Conservation (phyloP, 2,888 invertebrate genomes). For the Hypsopygia costalis region DNA sequence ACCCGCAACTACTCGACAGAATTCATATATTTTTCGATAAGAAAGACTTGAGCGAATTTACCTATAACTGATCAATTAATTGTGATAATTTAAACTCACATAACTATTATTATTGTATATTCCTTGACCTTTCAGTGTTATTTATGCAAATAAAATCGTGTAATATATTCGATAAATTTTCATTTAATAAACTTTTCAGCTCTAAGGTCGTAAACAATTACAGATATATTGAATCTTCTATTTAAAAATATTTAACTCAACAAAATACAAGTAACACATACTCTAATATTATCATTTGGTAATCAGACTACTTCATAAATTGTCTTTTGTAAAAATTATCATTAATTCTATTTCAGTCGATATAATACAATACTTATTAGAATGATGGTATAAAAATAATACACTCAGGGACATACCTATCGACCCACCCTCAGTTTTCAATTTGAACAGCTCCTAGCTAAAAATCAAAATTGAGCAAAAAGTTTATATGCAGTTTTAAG, state of each 20-base stretch:
- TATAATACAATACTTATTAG: constrained; percentile 7
- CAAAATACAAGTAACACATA: constrained; percentile 55
- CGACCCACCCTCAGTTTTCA: no score
- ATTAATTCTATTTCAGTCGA: constrained; percentile 52
- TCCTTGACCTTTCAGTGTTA: constrained; percentile 63
- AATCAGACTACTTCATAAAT: constrained; percentile 53
- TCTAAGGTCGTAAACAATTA: constrained; percentile 42
- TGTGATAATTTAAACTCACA: constrained; percentile 53
- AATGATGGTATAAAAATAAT: neutral
- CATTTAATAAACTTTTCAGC: constrained; percentile 48
- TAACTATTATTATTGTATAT: constrained; percentile 48
- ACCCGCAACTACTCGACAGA: constrained; percentile 71
- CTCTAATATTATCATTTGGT: constrained; percentile 57
- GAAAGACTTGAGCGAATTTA: constrained; percentile 69
- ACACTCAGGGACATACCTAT: no score
- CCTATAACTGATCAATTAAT: constrained; percentile 63
- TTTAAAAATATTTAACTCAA: constrained; percentile 47
- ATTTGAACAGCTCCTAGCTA: no score
- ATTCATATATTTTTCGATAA: constrained; percentile 77
- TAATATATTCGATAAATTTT: constrained; percentile 34
- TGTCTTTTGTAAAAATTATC: constrained; percentile 62
- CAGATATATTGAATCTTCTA: constrained; percentile 22
- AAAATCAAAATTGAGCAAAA: no score
- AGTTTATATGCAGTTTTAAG: no score
- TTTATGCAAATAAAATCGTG: constrained; percentile 57